Percentiles rank a stretch among this genome's conserved stretches.
Conservation (phyloP, 2,888 invertebrate species). For the Ormia ochracea region DNA sequence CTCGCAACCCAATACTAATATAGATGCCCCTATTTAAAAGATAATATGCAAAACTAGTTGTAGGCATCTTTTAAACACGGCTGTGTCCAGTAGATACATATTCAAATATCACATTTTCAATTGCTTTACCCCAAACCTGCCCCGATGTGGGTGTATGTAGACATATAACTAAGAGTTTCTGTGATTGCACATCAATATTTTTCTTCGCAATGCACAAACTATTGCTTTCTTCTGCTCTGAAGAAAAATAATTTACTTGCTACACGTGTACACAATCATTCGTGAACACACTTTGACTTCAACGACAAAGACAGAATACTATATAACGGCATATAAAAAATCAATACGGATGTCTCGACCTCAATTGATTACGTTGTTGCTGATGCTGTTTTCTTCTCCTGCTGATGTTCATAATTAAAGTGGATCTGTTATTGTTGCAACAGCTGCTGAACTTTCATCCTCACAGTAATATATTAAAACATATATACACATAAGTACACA, state of each 20-base stretch:
- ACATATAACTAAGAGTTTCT: no score
- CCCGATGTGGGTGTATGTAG: no score
- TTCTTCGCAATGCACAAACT: no score
- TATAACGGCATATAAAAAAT: conserved; percentile 66
- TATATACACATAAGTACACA: background rate
- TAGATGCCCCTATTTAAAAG: no score
- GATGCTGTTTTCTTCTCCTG: background rate
- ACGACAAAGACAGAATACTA: background rate
- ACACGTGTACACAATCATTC: background rate
- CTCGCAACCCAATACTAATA: no score
- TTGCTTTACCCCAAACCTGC: no score
- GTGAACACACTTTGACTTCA: background rate
- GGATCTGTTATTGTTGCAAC: conserved; percentile 32
- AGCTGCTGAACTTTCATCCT: conserved; percentile 30
- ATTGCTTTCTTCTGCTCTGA: no score
- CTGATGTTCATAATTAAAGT: conserved; percentile 49
- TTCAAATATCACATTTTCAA: no score
- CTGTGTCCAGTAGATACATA: no score
- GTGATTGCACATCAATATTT: no score
- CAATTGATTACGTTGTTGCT: conserved; percentile 65
- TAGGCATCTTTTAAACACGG: no score
- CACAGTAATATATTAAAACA: conserved; percentile 20
- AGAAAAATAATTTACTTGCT: background rate
- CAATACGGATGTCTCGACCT: conserved; percentile 74
- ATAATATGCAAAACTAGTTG: no score